Base-by-base conservation (phyloP, 2,888 invertebrate species). In the Melanargia galathea region DNA sequence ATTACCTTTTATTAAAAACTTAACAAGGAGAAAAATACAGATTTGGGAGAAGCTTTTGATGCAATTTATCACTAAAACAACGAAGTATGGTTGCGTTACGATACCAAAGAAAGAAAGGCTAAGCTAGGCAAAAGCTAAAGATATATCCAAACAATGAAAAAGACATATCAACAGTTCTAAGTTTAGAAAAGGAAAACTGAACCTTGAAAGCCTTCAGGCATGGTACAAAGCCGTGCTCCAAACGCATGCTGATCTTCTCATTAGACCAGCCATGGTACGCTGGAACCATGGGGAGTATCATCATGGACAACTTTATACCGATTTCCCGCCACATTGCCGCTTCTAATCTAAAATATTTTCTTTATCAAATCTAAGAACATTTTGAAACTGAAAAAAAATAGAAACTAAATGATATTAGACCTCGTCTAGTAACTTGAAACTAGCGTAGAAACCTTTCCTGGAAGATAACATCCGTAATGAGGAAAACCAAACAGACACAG, bases 281-380 rank as follows among this genome's bases (percentile, higher is more conserved):
- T 0, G 93, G 92, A 8, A 92, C 92, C 0, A 85, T 86, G 4
- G 92, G 91, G 16, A 93, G 77, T 35, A 93, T 86, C 72, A 92
- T 86, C 71, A 92, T 77, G 0, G 93, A 85, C 1, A 94, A 67
- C 63, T 93, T 92, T 49, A 93, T 92, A n/a, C 93, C 93, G 43
- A 93, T 90, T 64, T 92, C 92, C 0, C 93, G 90, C 94, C 94
- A 94, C 85, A 94, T 90, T 4, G 93, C 81, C 13, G 93, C 85
- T 79, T 93, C 92, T 11, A 94, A 75, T 0, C 93, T 92, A 55
- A 30, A 60, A 38, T 18, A 24, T 56, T n/a, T 16, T 49, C 1
- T n/a, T 26, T 4, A 3, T 26, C 2, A 30, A 16, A 48, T 48
- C 0, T 2, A 46, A 22, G 1, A 8, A 6, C 10, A 22, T 22